A percentile compares a stretch with the other conserved stretches of the same genome.
These are phyloP conservation scores for Cheilosia vernalis DNA, from an alignment of 2,888 invertebrate genomes.

Conservation along the genomic window DNA sequence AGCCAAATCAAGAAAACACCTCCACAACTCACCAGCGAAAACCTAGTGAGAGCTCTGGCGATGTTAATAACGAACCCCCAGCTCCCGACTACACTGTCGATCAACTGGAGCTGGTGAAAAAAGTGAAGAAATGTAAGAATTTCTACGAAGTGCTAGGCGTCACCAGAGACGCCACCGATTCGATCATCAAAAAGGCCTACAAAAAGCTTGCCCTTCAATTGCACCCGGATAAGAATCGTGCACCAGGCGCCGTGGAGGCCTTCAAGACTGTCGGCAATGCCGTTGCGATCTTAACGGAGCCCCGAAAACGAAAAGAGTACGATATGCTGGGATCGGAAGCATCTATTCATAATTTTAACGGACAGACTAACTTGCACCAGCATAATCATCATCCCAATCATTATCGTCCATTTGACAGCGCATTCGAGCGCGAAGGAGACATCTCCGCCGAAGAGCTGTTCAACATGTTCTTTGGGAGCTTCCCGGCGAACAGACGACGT, in stretches of 20 bases:
- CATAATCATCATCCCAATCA: conserved; percentile 73
- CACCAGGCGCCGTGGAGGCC: conserved; percentile 91
- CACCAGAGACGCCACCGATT: conserved; percentile 87
- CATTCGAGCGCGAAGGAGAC: conserved; percentile 89
- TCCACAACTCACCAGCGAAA: conserved; percentile 81
- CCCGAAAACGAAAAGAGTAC: conserved; percentile 89
- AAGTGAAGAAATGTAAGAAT: conserved; percentile 86
- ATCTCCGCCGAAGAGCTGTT: conserved; percentile 98
- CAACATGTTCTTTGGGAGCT: conserved; percentile 98
- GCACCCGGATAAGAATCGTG: conserved; percentile 93
- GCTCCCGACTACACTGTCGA: conserved; percentile 88
- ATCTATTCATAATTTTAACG: conserved; percentile 42
- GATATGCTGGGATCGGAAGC: conserved; percentile 87
- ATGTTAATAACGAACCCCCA: conserved; percentile 75
- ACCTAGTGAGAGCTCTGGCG: conserved; percentile 77
- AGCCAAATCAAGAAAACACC: conserved; percentile 11
- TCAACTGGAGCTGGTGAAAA: conserved; percentile 89
- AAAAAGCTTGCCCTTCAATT: conserved; percentile 90
- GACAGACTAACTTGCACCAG: conserved; percentile 56
- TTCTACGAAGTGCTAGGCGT: conserved; percentile 91
- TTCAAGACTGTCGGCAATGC: conserved; percentile 94
- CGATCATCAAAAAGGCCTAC: conserved; percentile 89
- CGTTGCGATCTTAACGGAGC: conserved; percentile 89
- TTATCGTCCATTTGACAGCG: conserved; percentile 79
- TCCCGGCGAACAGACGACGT: conserved; percentile 84